Evolutionary conservation across 2,113 vertebrate species (phyloP), one percentile per base, ranked within the genome.

Genomic region (Trichomycterus rosablanca): DNA sequence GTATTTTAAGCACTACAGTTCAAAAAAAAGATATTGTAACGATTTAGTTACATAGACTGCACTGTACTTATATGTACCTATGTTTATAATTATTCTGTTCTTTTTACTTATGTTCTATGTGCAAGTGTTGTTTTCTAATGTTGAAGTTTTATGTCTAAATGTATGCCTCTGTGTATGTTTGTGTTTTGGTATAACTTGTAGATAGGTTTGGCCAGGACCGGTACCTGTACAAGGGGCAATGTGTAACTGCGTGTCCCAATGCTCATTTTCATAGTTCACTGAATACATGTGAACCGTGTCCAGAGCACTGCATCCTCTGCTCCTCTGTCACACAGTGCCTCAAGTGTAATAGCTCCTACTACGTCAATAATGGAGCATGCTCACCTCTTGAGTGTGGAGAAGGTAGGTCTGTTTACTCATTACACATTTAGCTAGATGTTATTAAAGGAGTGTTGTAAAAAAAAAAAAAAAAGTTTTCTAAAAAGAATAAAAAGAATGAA

Each of bases 241-340:
- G 94, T 77, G 69, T 83, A 67, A 84, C 88, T 12, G 68, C 50
- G 51, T 97, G 93, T 52, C 92, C 93, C 0, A 63, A 67, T 5
- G 81, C 84, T 20, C 83, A 90, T 72, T 85, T 83, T 64, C 84
- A 84, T 39, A 61, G 75, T 2, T 23, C 61, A 1, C 68, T 76
- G 40, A 78, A 68, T 8, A 73, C 44, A 57, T 98, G 95, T 5
- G 37, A 80, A 39, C 70, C 80, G 0, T 98, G 95, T 67, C 78
- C 83, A 0, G 70, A 68, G 7, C 79, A 88, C 72, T 98, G 95
- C 39, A 81, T 70, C 8, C 71, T 89, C 16, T 98, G 95, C 72
- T 80, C 75, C 0, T 71, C 78, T 28, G 44, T 72, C 4, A 67
- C 53, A 5, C 52, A 64, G 72, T 97, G 94, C 71, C 81, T 80